Base-by-base conservation (phyloP, 2,113 vertebrate genomes). In the Meriones unguiculatus region DNA sequence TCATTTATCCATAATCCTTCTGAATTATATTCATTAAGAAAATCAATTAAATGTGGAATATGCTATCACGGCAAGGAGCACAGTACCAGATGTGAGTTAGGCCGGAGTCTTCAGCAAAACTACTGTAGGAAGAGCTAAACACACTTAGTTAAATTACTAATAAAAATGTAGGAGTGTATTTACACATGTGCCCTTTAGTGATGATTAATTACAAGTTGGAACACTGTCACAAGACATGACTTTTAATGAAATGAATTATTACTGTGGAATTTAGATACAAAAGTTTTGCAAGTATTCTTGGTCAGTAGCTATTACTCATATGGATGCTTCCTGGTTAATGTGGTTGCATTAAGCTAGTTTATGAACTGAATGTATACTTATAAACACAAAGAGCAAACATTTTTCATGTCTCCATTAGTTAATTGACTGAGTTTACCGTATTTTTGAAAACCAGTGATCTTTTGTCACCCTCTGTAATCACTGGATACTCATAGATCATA, bases 1-100 rank as follows among this genome's bases (percentile, higher is more conserved):
- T 87, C 20, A 20, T 89, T 77, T 80, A 28, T 0, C 2, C 9
- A 1, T 20, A 4, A 3, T 6, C 9, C 0, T 65, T 32, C 9
- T 70, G 7, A 70, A n/a, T 0, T 73, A 15, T 73, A 15, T 87
- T 78, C 38, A 59, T 4, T 41, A 25, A 93, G 17, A 41, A 46
- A 41, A 50, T 81, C 14, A 67, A 18, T 3, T 38, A 3, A n/a
- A 13, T 28, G 5, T n/a, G 22, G 0, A 17, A 0, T 8, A 2
- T 73, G 4, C 41, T 57, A 50, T 24, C 4, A 85, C 12, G 62
- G 1, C 3, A 25, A 86, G 9, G 4, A 64, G 0, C 6, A 59
- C 25, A 5, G 50, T 4, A 20, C 0, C 25, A 11, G 46, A n/a
- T 46, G 50, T 38, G 41, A 93, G n/a, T 17, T 65, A 73, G 80